Conservation (phyloP, 2,888 invertebrate genomes). For the Chloroclysta siterata region DNA sequence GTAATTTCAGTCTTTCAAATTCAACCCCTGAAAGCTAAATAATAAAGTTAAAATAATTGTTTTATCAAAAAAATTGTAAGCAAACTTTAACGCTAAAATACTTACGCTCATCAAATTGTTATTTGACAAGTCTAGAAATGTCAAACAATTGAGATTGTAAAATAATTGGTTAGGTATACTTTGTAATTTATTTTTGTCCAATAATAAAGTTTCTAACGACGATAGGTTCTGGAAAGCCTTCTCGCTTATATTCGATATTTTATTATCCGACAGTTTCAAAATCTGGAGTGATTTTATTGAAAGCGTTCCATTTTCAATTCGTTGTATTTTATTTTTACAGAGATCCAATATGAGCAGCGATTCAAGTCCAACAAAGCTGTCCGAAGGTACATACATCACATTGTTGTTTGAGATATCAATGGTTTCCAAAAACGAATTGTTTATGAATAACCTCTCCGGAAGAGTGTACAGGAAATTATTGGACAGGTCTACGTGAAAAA, state of each 20-base stretch:
- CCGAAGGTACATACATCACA: constrained; percentile 84
- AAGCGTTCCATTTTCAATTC: constrained; percentile 85
- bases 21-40: constrained; percentile 83
- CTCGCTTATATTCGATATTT: constrained; percentile 84
- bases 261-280: constrained; percentile 89
- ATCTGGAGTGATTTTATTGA: constrained; percentile 84
- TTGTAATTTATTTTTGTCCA: constrained; percentile 83
- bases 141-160: constrained; percentile 76
- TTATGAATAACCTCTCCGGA: constrained; percentile 84
- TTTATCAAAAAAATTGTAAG: neutral
- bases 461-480: constrained; percentile 86
- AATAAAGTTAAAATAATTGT: neutral
- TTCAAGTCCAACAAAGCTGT: constrained; percentile 83
- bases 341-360: constrained; percentile 88
- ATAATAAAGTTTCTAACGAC: constrained; percentile 81
- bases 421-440: constrained; percentile 84
- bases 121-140: constrained; percentile 81
- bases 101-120: constrained; percentile 82
- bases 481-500: constrained; percentile 88
- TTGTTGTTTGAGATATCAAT: constrained; percentile 88
- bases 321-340: constrained; percentile 87
- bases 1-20: constrained; percentile 79
- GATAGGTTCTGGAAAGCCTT: constrained; percentile 81
- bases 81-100: constrained; percentile 31
- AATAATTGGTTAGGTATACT: constrained; percentile 78